These are phyloP conservation scores for Drosophila neonasuta DNA, from an alignment of 2,888 invertebrate species.

Conservation along the genomic window DNA sequence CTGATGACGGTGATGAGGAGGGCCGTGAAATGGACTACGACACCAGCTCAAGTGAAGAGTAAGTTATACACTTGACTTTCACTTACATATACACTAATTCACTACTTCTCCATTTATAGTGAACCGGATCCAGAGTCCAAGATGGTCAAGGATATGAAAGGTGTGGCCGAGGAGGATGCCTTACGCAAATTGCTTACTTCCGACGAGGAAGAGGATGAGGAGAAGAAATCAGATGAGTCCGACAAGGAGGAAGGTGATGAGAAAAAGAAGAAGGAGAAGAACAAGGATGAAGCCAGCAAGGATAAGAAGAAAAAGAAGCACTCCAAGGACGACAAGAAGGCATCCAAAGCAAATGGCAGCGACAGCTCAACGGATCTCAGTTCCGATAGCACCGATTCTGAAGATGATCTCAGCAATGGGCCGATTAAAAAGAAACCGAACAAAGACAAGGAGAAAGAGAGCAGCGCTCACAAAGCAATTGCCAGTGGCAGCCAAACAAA, in stretches of 20 bases:
- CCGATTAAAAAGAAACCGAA: slow-evolving; percentile 82
- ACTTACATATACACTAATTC: neutral
- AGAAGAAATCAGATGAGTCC: slow-evolving; percentile 89
- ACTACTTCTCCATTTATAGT: slow-evolving; percentile 76
- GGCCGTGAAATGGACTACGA: slow-evolving; percentile 97
- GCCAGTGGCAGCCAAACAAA: slow-evolving; percentile 65
- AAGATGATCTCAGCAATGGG: slow-evolving; percentile 83
- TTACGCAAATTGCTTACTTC: slow-evolving; percentile 92
- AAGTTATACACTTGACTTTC: slow-evolving; percentile 33
- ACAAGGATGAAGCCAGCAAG: slow-evolving; percentile 84
- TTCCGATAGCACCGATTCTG: slow-evolving; percentile 88
- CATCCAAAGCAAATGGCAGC: slow-evolving; percentile 68
- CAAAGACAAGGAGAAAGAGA: slow-evolving; percentile 64
- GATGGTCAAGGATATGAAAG: slow-evolving; percentile 91
- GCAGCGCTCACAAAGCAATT: slow-evolving; percentile 75
- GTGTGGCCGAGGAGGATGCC: slow-evolving; percentile 95
- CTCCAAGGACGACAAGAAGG: slow-evolving; percentile 85
- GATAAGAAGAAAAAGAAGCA: slow-evolving; percentile 86
- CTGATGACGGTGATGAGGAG: slow-evolving; percentile 98
- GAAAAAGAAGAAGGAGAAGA: slow-evolving; percentile 86
- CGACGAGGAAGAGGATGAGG: slow-evolving; percentile 93
- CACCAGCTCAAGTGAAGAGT: slow-evolving; percentile 91
- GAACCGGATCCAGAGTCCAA: slow-evolving; percentile 89
- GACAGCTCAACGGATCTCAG: slow-evolving; percentile 88
- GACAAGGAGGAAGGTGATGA: slow-evolving; percentile 88